Percentiles rank a stretch among this genome's conserved stretches.
Conservation (phyloP, 2,113 vertebrate genomes). For the Aviceda subcristata region DNA sequence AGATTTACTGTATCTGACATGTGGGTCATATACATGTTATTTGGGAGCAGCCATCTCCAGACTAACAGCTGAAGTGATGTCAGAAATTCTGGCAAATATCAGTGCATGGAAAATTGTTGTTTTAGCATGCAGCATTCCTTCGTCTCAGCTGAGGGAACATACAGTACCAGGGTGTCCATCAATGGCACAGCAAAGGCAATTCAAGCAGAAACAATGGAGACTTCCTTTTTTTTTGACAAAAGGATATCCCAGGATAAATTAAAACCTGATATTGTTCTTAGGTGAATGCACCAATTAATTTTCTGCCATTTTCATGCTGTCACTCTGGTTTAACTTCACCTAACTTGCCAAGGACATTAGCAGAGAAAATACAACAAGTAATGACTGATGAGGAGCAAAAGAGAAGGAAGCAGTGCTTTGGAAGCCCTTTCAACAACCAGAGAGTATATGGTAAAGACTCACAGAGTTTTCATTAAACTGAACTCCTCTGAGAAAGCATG, state of each 20-base stretch:
- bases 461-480: background rate
- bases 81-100: background rate
- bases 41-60: background rate
- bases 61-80: background rate
- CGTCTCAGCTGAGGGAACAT: background rate
- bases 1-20: background rate
- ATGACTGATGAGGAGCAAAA: background rate
- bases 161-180: background rate
- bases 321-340: conserved; percentile 33
- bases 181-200: background rate
- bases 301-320: background rate
- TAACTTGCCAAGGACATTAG: background rate
- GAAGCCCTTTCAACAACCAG: background rate
- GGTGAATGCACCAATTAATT: background rate
- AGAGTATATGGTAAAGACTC: background rate
- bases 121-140: background rate
- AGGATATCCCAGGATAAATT: background rate
- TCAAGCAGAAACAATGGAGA: background rate
- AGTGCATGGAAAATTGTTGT: background rate
- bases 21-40: background rate
- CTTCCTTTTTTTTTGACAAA: conserved; percentile 5
- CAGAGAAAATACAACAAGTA: background rate
- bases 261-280: conserved; percentile 8
- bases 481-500: background rate
- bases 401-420: background rate